Percentiles rank a stretch among this genome's conserved stretches.
Conservation (phyloP, 1,140 invertebrate species). For the Aphaenogaster floridana region DNA sequence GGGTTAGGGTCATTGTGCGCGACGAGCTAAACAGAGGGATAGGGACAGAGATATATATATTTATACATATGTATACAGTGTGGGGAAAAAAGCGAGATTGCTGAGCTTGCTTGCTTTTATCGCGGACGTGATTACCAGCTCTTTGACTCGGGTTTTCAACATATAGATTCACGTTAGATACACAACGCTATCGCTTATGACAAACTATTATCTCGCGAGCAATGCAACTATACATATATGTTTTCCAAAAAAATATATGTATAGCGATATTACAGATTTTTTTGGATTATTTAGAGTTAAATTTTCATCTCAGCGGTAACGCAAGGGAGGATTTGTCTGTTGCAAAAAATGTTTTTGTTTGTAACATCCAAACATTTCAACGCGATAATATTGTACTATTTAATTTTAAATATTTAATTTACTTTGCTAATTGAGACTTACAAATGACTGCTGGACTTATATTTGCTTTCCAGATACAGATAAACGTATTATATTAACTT, state of each 20-base stretch:
- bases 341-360: background rate
- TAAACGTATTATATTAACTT: background rate
- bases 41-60: background rate
- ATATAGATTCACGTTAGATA: background rate
- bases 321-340: background rate
- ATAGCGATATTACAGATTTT: background rate
- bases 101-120: slow-evolving; percentile 20
- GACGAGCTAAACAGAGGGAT: background rate
- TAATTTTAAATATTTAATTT: slow-evolving; percentile 8
- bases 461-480: background rate
- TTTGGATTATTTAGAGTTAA: background rate
- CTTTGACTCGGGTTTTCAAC: background rate
- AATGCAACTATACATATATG: background rate
- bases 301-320: background rate
- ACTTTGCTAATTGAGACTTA: background rate
- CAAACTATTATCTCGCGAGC: background rate
- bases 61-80: background rate
- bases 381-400: background rate
- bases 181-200: background rate
- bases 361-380: background rate
- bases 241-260: background rate
- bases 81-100: background rate
- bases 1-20: slow-evolving; percentile 27
- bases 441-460: background rate
- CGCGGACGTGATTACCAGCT: background rate